These are phyloP conservation scores for Eolophus roseicapilla DNA, from an alignment of 2,113 vertebrate genomes.

Conservation along the genomic window DNA sequence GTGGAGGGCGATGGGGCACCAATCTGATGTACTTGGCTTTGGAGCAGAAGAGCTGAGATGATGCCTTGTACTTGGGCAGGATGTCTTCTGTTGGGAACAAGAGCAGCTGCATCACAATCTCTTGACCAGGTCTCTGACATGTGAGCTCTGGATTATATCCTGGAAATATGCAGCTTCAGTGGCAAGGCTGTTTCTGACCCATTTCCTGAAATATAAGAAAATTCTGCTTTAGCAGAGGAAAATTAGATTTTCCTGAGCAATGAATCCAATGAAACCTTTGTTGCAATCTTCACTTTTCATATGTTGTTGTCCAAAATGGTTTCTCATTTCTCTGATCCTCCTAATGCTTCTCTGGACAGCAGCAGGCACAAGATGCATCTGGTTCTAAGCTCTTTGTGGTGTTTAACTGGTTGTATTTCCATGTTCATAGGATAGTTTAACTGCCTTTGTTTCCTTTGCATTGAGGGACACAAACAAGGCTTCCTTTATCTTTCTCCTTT, in stretches of 20 bases:
- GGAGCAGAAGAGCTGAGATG: neutral
- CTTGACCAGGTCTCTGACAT: neutral
- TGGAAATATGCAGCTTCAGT: neutral
- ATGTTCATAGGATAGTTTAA: neutral
- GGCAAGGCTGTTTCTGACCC: neutral
- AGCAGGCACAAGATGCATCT: neutral
- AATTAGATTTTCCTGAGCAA: neutral
- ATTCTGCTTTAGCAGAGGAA: neutral
- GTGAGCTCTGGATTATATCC: neutral
- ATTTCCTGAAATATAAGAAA: neutral
- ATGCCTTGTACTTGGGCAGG: neutral
- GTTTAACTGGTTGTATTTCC: neutral
- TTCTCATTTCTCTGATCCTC: neutral
- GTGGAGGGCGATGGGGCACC: neutral
- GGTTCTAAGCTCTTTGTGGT: neutral
- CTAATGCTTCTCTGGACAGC: neutral
- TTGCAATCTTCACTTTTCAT: neutral
- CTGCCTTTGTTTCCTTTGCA: neutral
- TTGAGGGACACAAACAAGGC: neutral
- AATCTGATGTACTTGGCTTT: neutral
- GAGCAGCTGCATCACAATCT: neutral
- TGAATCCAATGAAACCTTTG: neutral
- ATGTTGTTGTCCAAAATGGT: neutral
- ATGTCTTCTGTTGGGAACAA: neutral
- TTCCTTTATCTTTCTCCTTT: neutral